Conservation (phyloP, 2,888 invertebrate species). For the Malachius bipustulatus region DNA sequence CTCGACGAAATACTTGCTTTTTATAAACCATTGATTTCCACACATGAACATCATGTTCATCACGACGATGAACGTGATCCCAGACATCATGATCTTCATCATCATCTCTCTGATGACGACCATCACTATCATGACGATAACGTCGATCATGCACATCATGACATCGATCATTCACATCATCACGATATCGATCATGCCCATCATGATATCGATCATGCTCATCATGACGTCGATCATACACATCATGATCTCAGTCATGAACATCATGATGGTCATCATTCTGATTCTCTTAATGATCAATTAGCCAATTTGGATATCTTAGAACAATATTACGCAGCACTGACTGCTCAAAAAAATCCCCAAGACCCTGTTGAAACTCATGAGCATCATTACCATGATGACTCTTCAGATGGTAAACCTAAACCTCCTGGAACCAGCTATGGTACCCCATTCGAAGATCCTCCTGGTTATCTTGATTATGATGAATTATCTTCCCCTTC, state of each 20-base stretch:
- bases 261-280: slow-evolving; percentile 2
- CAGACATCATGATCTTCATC: not conserved
- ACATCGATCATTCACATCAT: not conserved
- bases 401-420: not conserved
- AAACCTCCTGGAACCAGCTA: not conserved
- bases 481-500: not conserved
- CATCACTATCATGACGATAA: not conserved
- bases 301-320: too few species aligned
- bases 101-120: not conserved
- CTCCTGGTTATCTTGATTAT: slow-evolving; percentile 3
- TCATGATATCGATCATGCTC: not conserved
- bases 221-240: not conserved
- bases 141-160: not conserved
- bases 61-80: too few species aligned
- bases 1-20: too few species aligned
- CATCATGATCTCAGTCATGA: not conserved
- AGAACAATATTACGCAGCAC: too few species aligned
- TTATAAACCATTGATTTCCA: too few species aligned
- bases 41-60: too few species aligned
- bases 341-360: not conserved
- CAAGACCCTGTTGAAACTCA: not conserved
- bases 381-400: slow-evolving; percentile 1
- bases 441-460: slow-evolving; percentile 1
- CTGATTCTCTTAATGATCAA: slow-evolving; percentile 4
- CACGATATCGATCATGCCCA: not conserved